Base-by-base conservation (phyloP, 2,888 invertebrate genomes). In the Dryobota labecula region DNA sequence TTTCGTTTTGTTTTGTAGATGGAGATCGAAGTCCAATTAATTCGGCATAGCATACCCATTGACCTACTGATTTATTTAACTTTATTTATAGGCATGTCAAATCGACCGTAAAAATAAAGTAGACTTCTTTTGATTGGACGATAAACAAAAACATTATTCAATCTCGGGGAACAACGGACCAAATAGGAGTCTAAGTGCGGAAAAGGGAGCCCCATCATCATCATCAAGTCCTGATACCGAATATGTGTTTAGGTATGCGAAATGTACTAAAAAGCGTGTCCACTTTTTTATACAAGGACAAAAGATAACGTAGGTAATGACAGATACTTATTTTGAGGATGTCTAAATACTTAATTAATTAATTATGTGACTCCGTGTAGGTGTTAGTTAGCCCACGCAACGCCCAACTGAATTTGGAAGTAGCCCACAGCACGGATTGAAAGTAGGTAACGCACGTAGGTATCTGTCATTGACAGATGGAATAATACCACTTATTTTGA, bases 381-480 rank as follows among this genome's bases (percentile, higher is more conserved):
- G 76, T 69, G 70, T 43, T 60, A 51, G 68, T 51, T 49, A 53
- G 45, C 82, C 82, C 70, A 82, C 82, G 66, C 70, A 54, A 70
- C 66, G 70, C 72, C 70, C 65, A 72, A 69, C 27, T 65, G 68
- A 61, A 61, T 62, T 58, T 60, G 15, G 36, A 73, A 73, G 49
- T 57, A 67, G 41, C 68, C 66, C 60, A 71, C 66, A 45, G 54
- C 54, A 60, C 56, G 47, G 43, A 36, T 72, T 61, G 54, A 58
- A 68, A 65, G 63, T 63, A 66, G 56, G 53, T 53, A 64, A 53
- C 13, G 27, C 54, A 57, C n/a, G 27, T 49, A 43, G 33, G 56
- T 53, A 53, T 47, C 15, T 73, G 57, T 27, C 33, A 58, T 63
- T 73, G 30, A 51, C 53, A 41, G 33, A 66, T 47, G 36, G 30